phyloP scores from a whole-genome alignment of 2,888 invertebrate species.

The Cantharis lateralis region DNA sequence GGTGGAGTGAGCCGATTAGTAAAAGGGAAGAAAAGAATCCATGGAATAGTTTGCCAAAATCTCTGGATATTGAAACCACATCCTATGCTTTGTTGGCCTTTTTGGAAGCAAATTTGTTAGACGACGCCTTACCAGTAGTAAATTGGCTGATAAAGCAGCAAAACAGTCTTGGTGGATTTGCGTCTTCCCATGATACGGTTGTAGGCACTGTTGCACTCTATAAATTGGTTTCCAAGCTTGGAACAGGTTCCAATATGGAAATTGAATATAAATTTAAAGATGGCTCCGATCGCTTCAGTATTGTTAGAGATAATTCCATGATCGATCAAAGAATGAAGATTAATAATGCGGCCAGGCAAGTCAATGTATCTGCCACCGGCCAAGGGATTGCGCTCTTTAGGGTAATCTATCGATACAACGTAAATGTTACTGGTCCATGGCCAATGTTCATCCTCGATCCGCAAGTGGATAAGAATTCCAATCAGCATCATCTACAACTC shows the following conservation, averaged over 20 bases:
- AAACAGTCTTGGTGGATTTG: slow-evolving; percentile 72
- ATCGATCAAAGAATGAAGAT: slow-evolving; percentile 79
- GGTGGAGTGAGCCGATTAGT: slow-evolving; percentile 72
- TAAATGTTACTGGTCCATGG: slow-evolving; percentile 86
- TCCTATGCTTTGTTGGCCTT: slow-evolving; percentile 83
- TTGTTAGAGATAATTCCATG: slow-evolving; percentile 78
- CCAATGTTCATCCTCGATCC: slow-evolving; percentile 87
- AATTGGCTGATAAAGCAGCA: slow-evolving; percentile 75
- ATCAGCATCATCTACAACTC: slow-evolving; percentile 75
- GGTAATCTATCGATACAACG: slow-evolving; percentile 79
- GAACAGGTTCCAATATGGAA: slow-evolving; percentile 56
- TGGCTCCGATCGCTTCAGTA: slow-evolving; percentile 66
- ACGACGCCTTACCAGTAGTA: slow-evolving; percentile 67
- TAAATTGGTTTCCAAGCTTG: slow-evolving; percentile 65
- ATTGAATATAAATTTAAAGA: slow-evolving; percentile 49
- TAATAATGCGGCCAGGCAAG: slow-evolving; percentile 61
- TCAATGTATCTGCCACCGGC: slow-evolving; percentile 79
- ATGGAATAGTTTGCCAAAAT: slow-evolving; percentile 68
- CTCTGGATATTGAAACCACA: slow-evolving; percentile 84
- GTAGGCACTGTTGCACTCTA: slow-evolving; percentile 74
- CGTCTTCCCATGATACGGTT: slow-evolving; percentile 78
- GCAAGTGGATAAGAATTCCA: slow-evolving; percentile 80
- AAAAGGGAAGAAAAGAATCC: slow-evolving; percentile 65
- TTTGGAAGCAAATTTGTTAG: slow-evolving; percentile 56
- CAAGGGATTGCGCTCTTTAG: slow-evolving; percentile 79